Evolutionary conservation across 2,797 vertebrate genomes (phyloP).

Genomic region (Poecilia picta): DNA sequence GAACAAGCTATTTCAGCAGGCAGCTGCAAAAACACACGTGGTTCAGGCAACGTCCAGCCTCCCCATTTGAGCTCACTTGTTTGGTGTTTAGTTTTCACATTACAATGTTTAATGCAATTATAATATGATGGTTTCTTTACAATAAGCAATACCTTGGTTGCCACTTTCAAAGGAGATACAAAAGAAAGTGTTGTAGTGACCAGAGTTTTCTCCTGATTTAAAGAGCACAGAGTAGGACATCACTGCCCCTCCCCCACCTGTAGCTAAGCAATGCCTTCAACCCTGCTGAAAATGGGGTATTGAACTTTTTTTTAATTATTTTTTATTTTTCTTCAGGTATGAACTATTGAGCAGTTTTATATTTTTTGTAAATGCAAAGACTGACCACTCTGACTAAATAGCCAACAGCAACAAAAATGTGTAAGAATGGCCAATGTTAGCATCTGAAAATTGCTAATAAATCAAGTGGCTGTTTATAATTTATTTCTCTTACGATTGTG

Average conservation of each 20-base stretch:
- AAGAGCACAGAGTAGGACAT: neutral
- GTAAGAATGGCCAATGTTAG: neutral
- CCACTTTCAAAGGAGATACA: neutral
- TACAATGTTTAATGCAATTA: neutral
- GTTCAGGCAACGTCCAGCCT: neutral
- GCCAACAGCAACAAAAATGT: neutral
- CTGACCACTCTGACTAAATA: neutral
- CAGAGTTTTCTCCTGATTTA: neutral
- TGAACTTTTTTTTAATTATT: neutral
- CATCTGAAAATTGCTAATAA: neutral
- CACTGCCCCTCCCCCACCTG: neutral
- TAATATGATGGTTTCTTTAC: neutral
- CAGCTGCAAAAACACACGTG: neutral
- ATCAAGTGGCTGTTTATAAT: neutral
- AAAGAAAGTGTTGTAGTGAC: neutral
- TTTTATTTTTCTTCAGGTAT: neutral
- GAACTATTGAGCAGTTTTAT: neutral
- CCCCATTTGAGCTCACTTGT: neutral
- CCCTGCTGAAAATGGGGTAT: neutral
- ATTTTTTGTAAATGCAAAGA: neutral
- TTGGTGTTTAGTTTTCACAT: neutral
- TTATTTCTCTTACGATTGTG: neutral
- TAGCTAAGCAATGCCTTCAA: neutral
- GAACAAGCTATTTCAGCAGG: constrained; percentile 14
- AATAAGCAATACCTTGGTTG: neutral